A percentile compares a stretch with the other conserved stretches of the same genome.
These are phyloP conservation scores for Plagodis pulveraria DNA, from an alignment of 2,888 invertebrate species.

Conservation along the genomic window DNA sequence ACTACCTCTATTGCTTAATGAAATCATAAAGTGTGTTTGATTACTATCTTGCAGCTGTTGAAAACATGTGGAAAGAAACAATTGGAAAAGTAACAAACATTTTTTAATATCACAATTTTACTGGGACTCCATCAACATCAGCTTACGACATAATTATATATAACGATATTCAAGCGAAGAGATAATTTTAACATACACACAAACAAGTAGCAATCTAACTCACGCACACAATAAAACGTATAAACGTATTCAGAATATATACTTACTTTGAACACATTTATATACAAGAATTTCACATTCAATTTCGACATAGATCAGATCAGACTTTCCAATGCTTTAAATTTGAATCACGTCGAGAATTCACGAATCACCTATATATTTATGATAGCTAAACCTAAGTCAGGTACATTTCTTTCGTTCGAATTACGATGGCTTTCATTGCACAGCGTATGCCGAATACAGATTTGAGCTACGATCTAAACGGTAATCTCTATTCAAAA, in stretches of 20 bases:
- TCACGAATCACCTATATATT: conserved; percentile 56
- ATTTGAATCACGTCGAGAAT: conserved; percentile 50
- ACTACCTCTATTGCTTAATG: conserved; percentile 15
- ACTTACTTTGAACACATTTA: conserved; percentile 39
- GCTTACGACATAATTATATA: conserved; percentile 48
- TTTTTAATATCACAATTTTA: conserved; percentile 83
- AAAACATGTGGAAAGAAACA: conserved; percentile 22
- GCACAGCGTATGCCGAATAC: conserved; percentile 52
- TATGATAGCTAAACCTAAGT: conserved; percentile 62
- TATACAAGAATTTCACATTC: conserved; percentile 42
- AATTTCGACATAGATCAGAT: conserved; percentile 25
- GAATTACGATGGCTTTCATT: conserved; percentile 47
- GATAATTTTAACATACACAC: conserved; percentile 48
- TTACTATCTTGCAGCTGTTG: conserved; percentile 9
- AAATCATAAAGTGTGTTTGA: conserved; percentile 2
- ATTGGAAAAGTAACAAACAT: conserved; percentile 60
- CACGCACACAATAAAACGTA: conserved; percentile 27
- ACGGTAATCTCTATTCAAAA: conserved; percentile 42
- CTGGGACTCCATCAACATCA: conserved; percentile 63
- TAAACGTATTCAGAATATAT: conserved; percentile 5
- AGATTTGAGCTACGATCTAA: conserved; percentile 44
- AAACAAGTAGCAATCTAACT: conserved; percentile 45
- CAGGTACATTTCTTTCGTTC: conserved; percentile 69
- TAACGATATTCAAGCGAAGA: conserved; percentile 58
- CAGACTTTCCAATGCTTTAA: conserved; percentile 26